Conservation (phyloP, 2,888 invertebrate genomes). For the Chrysodeixis includens region DNA sequence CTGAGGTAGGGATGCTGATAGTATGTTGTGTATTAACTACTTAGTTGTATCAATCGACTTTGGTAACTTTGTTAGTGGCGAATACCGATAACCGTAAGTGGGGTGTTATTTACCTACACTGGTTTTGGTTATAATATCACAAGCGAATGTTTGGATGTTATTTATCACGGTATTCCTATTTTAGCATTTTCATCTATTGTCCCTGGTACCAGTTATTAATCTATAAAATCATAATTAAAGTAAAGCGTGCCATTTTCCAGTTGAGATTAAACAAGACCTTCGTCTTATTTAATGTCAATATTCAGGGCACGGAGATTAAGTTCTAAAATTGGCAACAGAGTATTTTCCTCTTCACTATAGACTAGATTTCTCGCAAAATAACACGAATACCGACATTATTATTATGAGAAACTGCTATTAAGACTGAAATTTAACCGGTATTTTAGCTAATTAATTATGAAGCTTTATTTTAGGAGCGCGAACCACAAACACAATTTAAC, state of each 20-base stretch:
- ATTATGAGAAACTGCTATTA: neutral
- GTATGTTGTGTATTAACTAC: slow-evolving; percentile 21
- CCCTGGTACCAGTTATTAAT: too few relatives aligned
- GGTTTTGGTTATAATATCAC: too few relatives aligned
- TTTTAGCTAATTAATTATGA: slow-evolving; percentile 6
- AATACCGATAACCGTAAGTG: neutral
- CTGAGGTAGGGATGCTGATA: slow-evolving; percentile 18
- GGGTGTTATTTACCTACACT: neutral
- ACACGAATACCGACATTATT: neutral
- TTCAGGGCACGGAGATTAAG: neutral
- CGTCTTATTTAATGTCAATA: neutral
- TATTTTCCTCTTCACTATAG: neutral
- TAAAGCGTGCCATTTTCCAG: too few relatives aligned
- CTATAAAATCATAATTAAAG: too few relatives aligned
- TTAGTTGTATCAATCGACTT: neutral
- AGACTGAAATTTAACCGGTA: neutral
- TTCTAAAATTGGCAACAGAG: neutral
- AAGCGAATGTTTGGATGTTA: too few relatives aligned
- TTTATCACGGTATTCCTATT: too few relatives aligned
- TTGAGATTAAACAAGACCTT: too few relatives aligned
- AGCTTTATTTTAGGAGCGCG: neutral
- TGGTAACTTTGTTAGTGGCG: slow-evolving; percentile 1
- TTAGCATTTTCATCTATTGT: too few relatives aligned
- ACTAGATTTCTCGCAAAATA: neutral
- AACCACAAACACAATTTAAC: neutral